These are phyloP conservation scores for Tapirus indicus DNA, from an alignment of 2,797 vertebrate species.

Conservation along the genomic window DNA sequence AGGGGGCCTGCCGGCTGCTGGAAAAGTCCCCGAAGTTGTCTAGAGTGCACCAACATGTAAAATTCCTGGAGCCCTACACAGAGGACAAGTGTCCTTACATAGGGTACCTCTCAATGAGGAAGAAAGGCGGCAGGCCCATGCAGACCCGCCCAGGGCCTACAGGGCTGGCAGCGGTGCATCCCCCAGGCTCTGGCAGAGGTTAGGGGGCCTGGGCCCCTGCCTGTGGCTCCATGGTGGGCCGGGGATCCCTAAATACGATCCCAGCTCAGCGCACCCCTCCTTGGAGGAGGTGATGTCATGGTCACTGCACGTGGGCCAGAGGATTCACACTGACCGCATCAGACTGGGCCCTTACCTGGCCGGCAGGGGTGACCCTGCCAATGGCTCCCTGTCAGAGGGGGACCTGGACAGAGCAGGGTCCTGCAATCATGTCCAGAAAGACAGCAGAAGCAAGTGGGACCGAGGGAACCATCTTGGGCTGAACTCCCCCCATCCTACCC, in stretches of 20 bases:
- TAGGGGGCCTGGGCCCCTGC: neutral
- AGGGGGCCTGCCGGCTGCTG: neutral
- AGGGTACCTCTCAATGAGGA: neutral
- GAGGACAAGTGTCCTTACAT: neutral
- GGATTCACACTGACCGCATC: neutral
- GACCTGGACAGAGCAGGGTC: no score
- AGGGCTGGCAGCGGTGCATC: accelerated
- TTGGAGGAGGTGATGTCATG: accelerated
- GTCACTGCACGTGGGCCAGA: accelerated
- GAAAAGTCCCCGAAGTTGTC: no score
- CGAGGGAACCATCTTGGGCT: accelerated
- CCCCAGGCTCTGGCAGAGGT: no score
- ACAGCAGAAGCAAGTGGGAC: neutral
- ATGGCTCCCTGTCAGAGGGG: neutral
- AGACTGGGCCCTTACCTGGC: neutral
- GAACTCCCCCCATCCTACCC: neutral
- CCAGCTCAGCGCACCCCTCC: no score
- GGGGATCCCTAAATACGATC: neutral
- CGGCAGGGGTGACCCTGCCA: no score
- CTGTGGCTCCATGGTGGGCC: no score
- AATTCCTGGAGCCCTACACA: neutral
- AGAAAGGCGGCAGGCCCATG: neutral
- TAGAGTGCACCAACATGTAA: accelerated
- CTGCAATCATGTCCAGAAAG: neutral
- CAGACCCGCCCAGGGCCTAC: accelerated